Evolutionary conservation across 2,113 vertebrate species (phyloP), one percentile per base, ranked within the genome.

Genomic region (Zosterops pallidus): DNA sequence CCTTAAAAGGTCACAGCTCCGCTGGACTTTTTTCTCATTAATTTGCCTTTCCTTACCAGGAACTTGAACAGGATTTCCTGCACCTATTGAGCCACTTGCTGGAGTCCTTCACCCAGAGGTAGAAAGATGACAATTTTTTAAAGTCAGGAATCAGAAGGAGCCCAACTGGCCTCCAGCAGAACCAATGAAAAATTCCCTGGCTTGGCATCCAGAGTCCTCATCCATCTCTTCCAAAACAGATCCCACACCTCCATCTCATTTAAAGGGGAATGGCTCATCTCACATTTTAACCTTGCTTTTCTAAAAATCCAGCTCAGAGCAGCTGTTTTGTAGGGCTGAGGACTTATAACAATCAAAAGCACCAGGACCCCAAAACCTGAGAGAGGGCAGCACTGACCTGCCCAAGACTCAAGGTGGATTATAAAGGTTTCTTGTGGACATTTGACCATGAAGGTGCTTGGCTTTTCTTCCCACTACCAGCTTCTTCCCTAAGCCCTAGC

Each of bases 401-500:
- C 39, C 84, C 26, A 46, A 52, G 59, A 67, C 29, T 79, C 29
- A 18, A 33, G 39, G n/a, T 5, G 35, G 41, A 80, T 83, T 77
- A 76, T n/a, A 57, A 83, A 89, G 44, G 5, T 82, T 88, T 94
- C 63, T 53, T 62, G 50, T 62, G 55, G 77, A 83, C 59, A 37
- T 82, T 65, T 91, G 83, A 65, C 62, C 42, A 31, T 44, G 71
- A 62, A 81, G 35, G 17, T 80, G 23, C 25, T 76, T 39, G 23
- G 28, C n/a, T 83, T 95, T 87, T 92, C 71, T 90, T 90, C 69
- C 70, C 13, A 49, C 18, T 71, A 41, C 46, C 50, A 81, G 55
- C 79, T 57, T 93, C 77, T 78, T 95, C 71, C 77, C 44, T 87
- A 95, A 94, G 87, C 91, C 44, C 25, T 11, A 87, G 64, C 50